These are phyloP conservation scores for Chesias legatella DNA, from an alignment of 2,888 invertebrate species.

Conservation along the genomic window DNA sequence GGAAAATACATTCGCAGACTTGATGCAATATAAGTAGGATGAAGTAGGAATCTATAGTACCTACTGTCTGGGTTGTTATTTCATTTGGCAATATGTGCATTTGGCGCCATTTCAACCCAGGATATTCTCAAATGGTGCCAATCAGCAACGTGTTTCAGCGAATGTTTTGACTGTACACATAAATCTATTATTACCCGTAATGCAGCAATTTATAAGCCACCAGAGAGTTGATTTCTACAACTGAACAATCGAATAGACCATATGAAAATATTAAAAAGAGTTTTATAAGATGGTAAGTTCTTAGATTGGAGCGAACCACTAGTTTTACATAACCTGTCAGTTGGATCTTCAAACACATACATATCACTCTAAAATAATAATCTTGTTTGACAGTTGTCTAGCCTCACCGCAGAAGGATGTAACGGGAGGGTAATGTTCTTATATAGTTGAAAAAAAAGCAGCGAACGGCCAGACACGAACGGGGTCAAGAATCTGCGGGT, in stretches of 20 bases:
- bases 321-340: no score
- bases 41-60: conserved; percentile 42
- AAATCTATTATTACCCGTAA: conserved; percentile 20
- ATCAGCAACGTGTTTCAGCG: conserved; percentile 49
- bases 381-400: conserved; percentile 5
- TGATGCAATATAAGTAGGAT: conserved; percentile 33
- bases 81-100: conserved; percentile 68
- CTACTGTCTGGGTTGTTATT: conserved; percentile 65
- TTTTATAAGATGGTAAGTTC: no score
- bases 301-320: no score
- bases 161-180: conserved; percentile 28
- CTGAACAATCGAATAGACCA: background rate
- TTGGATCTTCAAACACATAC: no score
- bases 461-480: conserved; percentile 40
- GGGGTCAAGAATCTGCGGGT: conserved; percentile 73
- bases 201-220: background rate
- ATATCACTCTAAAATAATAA: no score
- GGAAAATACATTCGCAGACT: conserved; percentile 40
- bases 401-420: conserved; percentile 18
- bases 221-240: no score
- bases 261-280: no score
- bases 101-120: conserved; percentile 66
- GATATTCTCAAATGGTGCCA: conserved; percentile 48
- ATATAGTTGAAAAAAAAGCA: conserved; percentile 36
- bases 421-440: conserved; percentile 38